phyloP scores from a whole-genome alignment of 2,888 invertebrate genomes.

The Carabus problematicus region DNA sequence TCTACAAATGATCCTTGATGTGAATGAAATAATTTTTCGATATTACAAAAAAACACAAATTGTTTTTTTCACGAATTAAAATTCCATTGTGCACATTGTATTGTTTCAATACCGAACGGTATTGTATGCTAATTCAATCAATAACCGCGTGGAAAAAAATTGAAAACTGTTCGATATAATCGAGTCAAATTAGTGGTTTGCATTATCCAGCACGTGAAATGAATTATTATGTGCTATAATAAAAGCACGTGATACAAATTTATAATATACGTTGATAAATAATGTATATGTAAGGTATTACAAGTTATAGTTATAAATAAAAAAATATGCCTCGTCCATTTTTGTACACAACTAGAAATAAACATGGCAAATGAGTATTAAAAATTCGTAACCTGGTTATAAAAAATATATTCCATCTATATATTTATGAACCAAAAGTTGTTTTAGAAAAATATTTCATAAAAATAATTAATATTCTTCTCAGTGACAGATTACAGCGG shows the following conservation, averaged over 20 bases:
- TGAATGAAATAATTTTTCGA: conserved; percentile 4
- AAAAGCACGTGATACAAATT: conserved; percentile 13
- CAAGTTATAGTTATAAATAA: conserved; percentile 20
- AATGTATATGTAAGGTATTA: conserved; percentile 2
- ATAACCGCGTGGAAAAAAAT: background rate
- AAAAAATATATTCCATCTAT: no score
- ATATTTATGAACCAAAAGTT: no score
- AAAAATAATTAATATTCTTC: no score
- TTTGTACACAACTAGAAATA: conserved; percentile 1
- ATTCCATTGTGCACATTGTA: conserved; percentile 1
- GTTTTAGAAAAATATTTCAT: no score
- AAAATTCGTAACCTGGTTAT: no score
- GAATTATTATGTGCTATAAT: conserved; percentile 4
- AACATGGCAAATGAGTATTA: conserved; percentile 13
- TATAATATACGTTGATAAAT: background rate
- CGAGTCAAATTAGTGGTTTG: conserved; percentile 3
- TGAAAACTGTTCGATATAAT: conserved; percentile 8
- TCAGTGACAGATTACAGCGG: no score
- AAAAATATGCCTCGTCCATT: conserved; percentile 7
- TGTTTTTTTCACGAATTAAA: conserved; percentile 1
- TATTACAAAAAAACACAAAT: background rate
- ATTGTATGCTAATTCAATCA: conserved; percentile 19
- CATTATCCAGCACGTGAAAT: background rate
- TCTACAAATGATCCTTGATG: background rate
- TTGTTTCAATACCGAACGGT: conserved; percentile 9